Percentiles rank a stretch among this genome's conserved stretches.
Evolutionary conservation across 64 coral and sea anemone species (phyloP).

Genomic region (Trachythela sp.): DNA sequence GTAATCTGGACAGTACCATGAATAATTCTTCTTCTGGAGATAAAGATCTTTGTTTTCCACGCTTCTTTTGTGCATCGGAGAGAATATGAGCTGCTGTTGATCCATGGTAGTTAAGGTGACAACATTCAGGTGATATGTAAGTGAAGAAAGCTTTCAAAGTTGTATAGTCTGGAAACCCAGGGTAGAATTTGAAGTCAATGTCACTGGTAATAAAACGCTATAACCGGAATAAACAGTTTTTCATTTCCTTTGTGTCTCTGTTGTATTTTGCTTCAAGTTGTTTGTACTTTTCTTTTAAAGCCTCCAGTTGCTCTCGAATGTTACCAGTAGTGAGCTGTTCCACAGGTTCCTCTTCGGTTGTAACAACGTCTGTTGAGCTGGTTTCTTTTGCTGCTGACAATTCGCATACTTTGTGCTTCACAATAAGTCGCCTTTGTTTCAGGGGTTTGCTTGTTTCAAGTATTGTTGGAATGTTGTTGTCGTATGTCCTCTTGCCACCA

Average conservation of each 20-base stretch:
- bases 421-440: neutral
- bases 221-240: neutral
- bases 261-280: neutral
- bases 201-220: neutral
- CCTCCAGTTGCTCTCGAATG: neutral
- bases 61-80: neutral
- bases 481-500: neutral
- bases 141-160: neutral
- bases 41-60: neutral
- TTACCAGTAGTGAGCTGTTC: neutral
- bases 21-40: neutral
- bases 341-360: neutral
- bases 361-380: neutral
- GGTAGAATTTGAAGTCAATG: neutral
- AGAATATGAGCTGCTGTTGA: neutral
- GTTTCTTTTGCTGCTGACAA: neutral
- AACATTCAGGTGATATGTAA: neutral
- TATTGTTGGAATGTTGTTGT: neutral
- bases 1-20: neutral
- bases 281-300: neutral
- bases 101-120: neutral
- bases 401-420: neutral
- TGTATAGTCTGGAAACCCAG: neutral
- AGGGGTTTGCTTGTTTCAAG: neutral
- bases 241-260: neutral